Conservation (phyloP, 2,888 invertebrate genomes). For the Lucinisca nassula region DNA sequence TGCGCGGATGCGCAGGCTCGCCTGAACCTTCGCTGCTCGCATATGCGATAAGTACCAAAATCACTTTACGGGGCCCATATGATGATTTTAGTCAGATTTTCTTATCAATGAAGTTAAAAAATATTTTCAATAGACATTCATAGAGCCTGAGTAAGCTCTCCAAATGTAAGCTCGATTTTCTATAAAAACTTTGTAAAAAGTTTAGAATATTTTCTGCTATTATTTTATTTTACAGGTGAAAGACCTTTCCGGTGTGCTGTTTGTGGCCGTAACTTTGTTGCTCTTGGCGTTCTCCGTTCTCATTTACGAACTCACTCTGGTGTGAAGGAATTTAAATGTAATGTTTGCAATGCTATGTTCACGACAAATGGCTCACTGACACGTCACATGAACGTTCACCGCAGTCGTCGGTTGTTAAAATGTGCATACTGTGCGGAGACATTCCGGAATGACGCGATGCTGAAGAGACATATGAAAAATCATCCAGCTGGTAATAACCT, state of each 20-base stretch:
- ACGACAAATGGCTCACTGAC: conserved; percentile 85
- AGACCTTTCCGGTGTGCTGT: conserved; percentile 87
- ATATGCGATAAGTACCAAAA: too few relatives aligned
- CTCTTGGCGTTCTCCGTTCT: conserved; percentile 81
- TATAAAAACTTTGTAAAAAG: too few relatives aligned
- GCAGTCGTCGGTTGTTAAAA: conserved; percentile 74
- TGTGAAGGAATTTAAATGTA: conserved; percentile 78
- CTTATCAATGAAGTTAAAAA: too few relatives aligned
- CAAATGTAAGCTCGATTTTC: too few relatives aligned
- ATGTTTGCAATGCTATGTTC: conserved; percentile 83
- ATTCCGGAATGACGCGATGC: conserved; percentile 75
- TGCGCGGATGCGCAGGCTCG: too few relatives aligned
- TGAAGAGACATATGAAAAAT: conserved; percentile 77
- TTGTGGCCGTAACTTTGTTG: conserved; percentile 82
- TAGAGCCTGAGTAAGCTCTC: too few relatives aligned
- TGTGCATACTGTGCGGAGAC: conserved; percentile 81
- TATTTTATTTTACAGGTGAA: conserved; percentile 84
- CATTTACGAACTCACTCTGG: conserved; percentile 86
- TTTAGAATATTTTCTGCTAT: too few relatives aligned
- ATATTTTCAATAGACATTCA: too few relatives aligned
- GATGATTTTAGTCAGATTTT: too few relatives aligned
- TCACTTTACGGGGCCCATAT: too few relatives aligned
- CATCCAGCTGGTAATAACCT: too few relatives aligned
- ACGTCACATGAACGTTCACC: conserved; percentile 85
- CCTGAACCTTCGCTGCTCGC: too few relatives aligned